Evolutionary conservation across 2,797 vertebrate species (phyloP), one percentile per base, ranked within the genome.

Genomic region (Paratrypauchen microcephalus): DNA sequence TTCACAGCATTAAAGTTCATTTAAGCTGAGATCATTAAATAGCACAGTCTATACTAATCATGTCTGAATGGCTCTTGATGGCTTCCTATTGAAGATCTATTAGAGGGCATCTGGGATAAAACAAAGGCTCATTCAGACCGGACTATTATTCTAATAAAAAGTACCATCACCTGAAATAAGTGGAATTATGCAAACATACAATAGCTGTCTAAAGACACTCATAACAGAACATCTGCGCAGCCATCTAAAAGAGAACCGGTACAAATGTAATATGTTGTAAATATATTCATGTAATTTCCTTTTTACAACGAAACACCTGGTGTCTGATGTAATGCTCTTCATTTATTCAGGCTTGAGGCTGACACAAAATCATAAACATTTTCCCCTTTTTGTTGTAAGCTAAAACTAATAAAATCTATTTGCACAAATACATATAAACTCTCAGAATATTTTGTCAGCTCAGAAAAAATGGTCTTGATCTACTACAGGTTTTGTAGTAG

Each of bases 1-100:
- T 87, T 88, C 83, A 68, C 69, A 83, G 75, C 79, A 74, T 78
- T 80, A 85, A 77, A 78, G 73, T 91, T 88, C 78, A 88, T 80
- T 66, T 89, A 76, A 83, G 78, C 60, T 69, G 72, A 73, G 86
- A 82, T 86, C 86, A 91, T 87, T 87, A 82, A 90, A 87, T 86
- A 82, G 76, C 77, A 73, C 77, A 73, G 81, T 81, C 78, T 72
- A 70, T 80, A 79, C 21, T 80, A 72, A 81, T 82, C 36, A 18
- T 48, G 77, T 79, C 62, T 81, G 69, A 83, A 78, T 80, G 48
- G 54, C 65, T 76, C 80, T 79, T 74, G 65, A 78, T 73, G 12
- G 70, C 58, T 74, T 81, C 50, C 28, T 36, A 62, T 78, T 68
- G 72, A 83, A 45, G 76, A 62, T 30, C 68, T 71, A 71, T 71